phyloP scores from a whole-genome alignment of 2,797 vertebrate species.

The Eospalax fontanierii region DNA sequence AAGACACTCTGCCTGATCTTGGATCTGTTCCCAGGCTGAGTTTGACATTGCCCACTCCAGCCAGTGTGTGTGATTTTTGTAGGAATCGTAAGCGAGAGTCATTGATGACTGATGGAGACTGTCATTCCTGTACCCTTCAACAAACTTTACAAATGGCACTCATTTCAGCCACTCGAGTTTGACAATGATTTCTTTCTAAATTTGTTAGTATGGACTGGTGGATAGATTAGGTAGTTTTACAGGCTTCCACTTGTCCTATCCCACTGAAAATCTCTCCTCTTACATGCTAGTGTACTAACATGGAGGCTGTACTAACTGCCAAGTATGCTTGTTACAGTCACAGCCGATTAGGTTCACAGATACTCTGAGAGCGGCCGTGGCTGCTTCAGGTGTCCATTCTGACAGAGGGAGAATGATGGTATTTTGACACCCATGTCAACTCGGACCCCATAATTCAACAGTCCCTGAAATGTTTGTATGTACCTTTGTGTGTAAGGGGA shows the following conservation, averaged over 20 bases:
- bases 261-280: not conserved
- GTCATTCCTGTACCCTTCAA: not conserved
- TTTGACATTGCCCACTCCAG: not conserved
- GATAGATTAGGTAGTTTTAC: not conserved
- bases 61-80: not conserved
- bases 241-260: not conserved
- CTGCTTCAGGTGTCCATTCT: not conserved
- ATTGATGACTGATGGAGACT: not conserved
- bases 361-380: not conserved
- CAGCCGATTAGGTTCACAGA: not conserved
- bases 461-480: not conserved
- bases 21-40: not conserved
- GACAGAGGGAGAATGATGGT: not conserved
- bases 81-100: not conserved
- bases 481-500: not conserved
- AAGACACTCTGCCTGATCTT: not conserved
- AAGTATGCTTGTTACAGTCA: not conserved
- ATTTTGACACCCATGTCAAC: not conserved
- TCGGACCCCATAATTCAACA: not conserved
- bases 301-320: not conserved
- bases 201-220: not conserved
- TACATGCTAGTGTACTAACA: not conserved
- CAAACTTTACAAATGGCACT: not conserved
- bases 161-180: conserved; percentile 23
- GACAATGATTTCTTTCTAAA: conserved; percentile 13